These are phyloP conservation scores for Cinclus mexicanus DNA, from an alignment of 2,113 vertebrate species.

Conservation along the genomic window DNA sequence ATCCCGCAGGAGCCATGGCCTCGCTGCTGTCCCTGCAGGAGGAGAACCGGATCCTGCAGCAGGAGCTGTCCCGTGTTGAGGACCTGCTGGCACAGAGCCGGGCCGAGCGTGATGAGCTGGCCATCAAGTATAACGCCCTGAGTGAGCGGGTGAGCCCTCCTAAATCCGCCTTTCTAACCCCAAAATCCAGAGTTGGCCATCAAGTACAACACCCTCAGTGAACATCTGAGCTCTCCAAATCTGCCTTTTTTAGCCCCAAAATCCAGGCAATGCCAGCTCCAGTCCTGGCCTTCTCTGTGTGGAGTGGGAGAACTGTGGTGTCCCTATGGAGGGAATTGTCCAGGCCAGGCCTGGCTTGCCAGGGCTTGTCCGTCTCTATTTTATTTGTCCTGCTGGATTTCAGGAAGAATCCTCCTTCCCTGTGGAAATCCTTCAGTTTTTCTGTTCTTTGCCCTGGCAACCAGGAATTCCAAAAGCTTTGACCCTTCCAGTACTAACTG, in stretches of 20 bases:
- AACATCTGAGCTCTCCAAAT: background rate
- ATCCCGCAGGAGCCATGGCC: constrained; percentile 78
- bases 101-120: constrained; percentile 90
- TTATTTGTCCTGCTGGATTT: background rate
- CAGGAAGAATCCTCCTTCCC: background rate
- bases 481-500: background rate
- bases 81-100: constrained; percentile 92
- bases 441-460: background rate
- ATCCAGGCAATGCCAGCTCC: fast-evolving
- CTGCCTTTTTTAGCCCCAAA: background rate
- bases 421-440: background rate
- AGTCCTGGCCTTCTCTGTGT: fast-evolving
- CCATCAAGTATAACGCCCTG: constrained; percentile 91
- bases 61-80: constrained; percentile 89
- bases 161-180: background rate
- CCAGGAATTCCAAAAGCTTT: background rate
- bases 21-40: constrained; percentile 89
- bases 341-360: background rate
- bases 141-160: constrained; percentile 85
- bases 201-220: background rate
- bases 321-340: background rate
- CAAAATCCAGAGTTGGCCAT: background rate
- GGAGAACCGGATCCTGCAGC: constrained; percentile 90
- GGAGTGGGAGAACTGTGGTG: fast-evolving
- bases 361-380: background rate